Conservation (phyloP, 2,113 vertebrate species). For the Elanoides forficatus region DNA sequence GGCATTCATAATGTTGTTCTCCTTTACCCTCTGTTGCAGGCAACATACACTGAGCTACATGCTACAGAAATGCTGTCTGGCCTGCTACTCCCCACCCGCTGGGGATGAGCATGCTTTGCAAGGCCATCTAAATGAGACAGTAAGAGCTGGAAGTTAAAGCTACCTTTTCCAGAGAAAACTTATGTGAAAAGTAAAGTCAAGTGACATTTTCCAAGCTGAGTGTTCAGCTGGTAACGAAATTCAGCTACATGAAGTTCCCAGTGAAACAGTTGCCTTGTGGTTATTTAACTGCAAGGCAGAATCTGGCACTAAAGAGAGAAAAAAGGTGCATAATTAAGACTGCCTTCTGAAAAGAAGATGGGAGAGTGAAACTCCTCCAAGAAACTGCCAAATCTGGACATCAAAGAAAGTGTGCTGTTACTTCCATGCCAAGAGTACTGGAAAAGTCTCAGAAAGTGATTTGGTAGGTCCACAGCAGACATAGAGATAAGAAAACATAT, state of each 20-base stretch:
- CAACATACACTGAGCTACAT: rapidly evolving
- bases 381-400: not conserved
- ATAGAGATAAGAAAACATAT: not conserved
- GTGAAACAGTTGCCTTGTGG: not conserved
- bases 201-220: not conserved
- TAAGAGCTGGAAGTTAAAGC: not conserved
- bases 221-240: not conserved
- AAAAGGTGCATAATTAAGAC: not conserved
- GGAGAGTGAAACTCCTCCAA: not conserved
- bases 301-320: not conserved
- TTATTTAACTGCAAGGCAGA: not conserved
- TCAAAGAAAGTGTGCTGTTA: not conserved
- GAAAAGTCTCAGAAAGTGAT: not conserved
- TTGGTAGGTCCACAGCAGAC: not conserved
- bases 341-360: not conserved
- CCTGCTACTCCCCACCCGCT: rapidly evolving
- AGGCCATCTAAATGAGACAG: not conserved
- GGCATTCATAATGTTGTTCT: not conserved
- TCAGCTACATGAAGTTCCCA: not conserved
- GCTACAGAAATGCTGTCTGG: not conserved
- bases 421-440: not conserved
- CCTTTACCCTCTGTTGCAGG: not conserved
- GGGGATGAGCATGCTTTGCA: not conserved
- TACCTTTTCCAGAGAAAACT: not conserved
- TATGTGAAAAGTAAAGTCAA: not conserved